Evolutionary conservation across 2,888 invertebrate genomes (phyloP).

Genomic region (Bugulina stolonifera): DNA sequence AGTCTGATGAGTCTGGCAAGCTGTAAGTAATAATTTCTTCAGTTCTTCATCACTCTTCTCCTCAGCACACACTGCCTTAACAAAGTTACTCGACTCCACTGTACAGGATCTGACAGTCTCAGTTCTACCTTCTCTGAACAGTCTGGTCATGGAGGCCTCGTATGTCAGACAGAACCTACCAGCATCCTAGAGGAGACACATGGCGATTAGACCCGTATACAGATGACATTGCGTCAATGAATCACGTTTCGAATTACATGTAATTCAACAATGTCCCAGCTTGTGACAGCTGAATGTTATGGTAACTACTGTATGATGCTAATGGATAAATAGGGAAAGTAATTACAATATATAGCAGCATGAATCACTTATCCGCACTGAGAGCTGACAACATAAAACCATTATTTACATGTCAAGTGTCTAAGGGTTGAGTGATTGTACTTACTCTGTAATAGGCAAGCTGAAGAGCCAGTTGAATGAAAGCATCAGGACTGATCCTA

Average conservation of each 20-base stretch:
- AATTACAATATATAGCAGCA: neutral
- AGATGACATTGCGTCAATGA: too few species aligned
- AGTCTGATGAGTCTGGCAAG: constrained; percentile 73
- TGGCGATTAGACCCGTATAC: too few species aligned
- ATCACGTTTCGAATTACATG: too few species aligned
- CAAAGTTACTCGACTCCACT: constrained; percentile 87
- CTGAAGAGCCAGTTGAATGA: constrained; percentile 93
- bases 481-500: constrained; percentile 89
- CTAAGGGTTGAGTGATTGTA: too few species aligned
- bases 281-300: too few species aligned
- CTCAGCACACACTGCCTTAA: constrained; percentile 62
- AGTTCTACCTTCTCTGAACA: constrained; percentile 92
- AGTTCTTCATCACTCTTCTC: neutral
- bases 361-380: too few species aligned
- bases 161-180: constrained; percentile 91
- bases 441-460: constrained; percentile 76
- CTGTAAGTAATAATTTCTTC: constrained; percentile 61
- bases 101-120: constrained; percentile 96
- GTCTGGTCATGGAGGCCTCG: constrained; percentile 96
- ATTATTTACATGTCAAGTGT: too few species aligned
- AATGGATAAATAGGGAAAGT: neutral
- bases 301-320: neutral
- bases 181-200: constrained; percentile 63
- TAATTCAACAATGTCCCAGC: too few species aligned
- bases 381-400: too few species aligned